Base-by-base conservation (phyloP, 1,140 invertebrate genomes). In the Rhagoletis pomonella region DNA sequence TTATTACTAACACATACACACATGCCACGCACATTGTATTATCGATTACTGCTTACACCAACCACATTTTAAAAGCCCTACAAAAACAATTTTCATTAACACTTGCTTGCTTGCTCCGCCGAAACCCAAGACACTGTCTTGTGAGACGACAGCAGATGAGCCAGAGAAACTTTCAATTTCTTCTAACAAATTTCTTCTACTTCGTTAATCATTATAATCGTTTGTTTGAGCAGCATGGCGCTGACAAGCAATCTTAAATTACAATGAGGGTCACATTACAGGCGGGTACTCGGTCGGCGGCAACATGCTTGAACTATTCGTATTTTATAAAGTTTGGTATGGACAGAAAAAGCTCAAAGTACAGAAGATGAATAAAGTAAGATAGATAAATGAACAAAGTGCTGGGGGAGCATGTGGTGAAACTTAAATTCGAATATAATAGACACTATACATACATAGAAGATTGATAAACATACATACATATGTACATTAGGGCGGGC, bases 151-250 rank as follows among this genome's bases (percentile, higher is more conserved):
- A 4, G 14, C 14, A 69, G 39, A 4, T 19, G 42, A 44, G 42
- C 12, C 10, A 47, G 39, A 3, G 42, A 73, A 73, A 47, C 64
- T 73, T 73, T 73, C 42, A n/a, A 73, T 73, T 47, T 73, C 67
- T 73, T 73, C 10, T 17, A 29, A 17, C 67, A 47, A 47, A 12
- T 47, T 47, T 73, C 67, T 47, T 73, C 67, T 44, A 73, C 67
- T 73, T 44, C 67, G 67, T 73, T 73, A 73, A 73, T 73, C 67
- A 73, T 73, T 4, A 47, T 73, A 73, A 73, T 73, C 67, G 67
- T 47, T 47, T 73, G 42, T 73, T 73, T 73, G 39, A 73, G 17
- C 67, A 4, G 67, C 67, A n/a, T 73, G 14, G 12, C 67, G 67
- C 42, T 73, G 67, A 73, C 67, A 73, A 73, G 67, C 67, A 73